Evolutionary conservation across 2,113 vertebrate genomes (phyloP).

Genomic region (Nesoenas mayeri): DNA sequence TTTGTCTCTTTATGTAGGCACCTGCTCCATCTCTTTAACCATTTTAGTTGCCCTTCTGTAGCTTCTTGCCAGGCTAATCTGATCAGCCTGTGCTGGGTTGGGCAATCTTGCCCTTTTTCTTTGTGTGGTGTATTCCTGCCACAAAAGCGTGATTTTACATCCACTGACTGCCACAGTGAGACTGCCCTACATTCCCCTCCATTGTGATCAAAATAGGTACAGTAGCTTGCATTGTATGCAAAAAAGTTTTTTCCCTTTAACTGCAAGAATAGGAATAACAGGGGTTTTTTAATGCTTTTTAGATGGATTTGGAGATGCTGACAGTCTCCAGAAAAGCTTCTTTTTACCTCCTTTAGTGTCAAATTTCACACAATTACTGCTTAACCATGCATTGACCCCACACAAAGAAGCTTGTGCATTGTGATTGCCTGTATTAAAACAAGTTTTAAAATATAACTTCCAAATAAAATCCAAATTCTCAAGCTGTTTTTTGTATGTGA

Average conservation of each 20-base stretch:
- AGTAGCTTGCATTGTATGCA: neutral
- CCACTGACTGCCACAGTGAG: neutral
- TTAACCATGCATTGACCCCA: neutral
- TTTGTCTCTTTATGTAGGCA: neutral
- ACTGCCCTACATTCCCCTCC: neutral
- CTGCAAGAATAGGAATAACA: neutral
- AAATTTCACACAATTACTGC: neutral
- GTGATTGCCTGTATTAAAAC: neutral
- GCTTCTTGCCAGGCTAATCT: neutral
- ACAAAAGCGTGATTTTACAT: neutral
- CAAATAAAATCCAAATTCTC: neutral
- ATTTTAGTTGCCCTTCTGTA: neutral
- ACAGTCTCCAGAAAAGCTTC: neutral
- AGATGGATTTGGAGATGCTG: neutral
- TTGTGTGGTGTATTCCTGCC: neutral
- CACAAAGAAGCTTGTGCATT: neutral
- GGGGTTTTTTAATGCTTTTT: neutral
- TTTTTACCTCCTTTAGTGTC: neutral
- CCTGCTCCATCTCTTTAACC: neutral
- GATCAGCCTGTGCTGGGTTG: neutral
- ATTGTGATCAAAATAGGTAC: neutral
- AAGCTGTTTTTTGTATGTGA: neutral
- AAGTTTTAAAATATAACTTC: neutral
- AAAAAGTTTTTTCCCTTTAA: neutral
- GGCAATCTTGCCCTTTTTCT: neutral